phyloP scores from a whole-genome alignment of 1,140 invertebrate species.

The Neotoxoptera formosana region DNA sequence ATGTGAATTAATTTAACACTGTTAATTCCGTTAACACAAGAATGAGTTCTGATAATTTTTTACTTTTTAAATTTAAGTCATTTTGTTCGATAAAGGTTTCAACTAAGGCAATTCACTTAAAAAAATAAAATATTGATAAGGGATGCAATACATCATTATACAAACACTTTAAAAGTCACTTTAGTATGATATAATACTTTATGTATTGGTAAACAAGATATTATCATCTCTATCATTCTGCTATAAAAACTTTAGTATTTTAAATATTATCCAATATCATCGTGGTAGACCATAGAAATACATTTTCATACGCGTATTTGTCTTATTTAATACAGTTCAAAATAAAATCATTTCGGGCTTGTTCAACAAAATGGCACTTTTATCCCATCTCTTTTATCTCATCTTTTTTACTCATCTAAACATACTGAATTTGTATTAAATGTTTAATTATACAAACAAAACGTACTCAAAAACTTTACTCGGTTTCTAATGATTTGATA shows the following conservation, averaged over 20 bases:
- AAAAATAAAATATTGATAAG: slow-evolving; percentile 10
- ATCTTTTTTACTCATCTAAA: neutral
- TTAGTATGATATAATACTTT: neutral
- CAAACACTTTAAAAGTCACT: slow-evolving; percentile 19
- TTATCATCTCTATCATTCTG: neutral
- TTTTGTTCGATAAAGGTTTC: neutral
- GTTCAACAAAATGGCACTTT: neutral
- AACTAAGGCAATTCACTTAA: neutral
- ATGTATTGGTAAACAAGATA: neutral
- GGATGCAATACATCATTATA: neutral
- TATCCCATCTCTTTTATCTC: neutral
- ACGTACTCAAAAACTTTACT: neutral
- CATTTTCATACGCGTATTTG: neutral
- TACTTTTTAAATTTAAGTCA: neutral
- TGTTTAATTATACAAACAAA: neutral
- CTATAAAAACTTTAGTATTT: neutral
- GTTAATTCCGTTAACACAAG: neutral
- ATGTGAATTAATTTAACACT: neutral
- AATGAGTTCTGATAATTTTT: neutral
- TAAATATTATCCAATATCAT: neutral
- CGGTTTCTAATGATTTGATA: neutral
- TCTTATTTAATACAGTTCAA: neutral
- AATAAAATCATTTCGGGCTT: neutral
- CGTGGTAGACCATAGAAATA: neutral
- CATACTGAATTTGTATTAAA: neutral